Evolutionary conservation across 2,888 invertebrate genomes (phyloP).

Genomic region (Xestia ashworthii): DNA sequence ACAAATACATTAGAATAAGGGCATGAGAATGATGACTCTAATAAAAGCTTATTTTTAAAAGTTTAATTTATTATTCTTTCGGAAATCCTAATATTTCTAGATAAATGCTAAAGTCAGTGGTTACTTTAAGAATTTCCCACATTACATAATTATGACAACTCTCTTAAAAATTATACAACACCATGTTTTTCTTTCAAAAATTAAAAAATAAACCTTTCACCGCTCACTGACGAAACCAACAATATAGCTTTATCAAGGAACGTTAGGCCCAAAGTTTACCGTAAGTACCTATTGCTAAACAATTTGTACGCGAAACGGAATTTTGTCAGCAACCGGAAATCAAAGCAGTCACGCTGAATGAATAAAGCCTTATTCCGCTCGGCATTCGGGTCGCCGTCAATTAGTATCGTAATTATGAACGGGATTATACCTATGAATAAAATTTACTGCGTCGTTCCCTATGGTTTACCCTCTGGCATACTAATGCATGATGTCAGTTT

Average conservation of each 20-base stretch:
- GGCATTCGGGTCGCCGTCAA: conserved; percentile 35
- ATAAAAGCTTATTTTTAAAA: no score
- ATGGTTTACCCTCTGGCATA: not conserved
- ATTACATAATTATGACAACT: not conserved
- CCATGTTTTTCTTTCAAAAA: not conserved
- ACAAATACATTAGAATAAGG: no score
- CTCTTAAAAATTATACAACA: no score
- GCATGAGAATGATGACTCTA: no score
- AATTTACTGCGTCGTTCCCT: not conserved
- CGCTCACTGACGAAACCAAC: not conserved
- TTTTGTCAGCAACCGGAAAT: conserved; percentile 37
- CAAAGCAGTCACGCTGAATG: conserved; percentile 23
- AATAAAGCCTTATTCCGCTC: conserved; percentile 23
- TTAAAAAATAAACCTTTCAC: not conserved
- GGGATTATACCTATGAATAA: conserved; percentile 19
- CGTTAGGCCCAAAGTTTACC: not conserved
- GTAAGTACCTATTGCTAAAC: not conserved
- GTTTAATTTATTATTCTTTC: not conserved
- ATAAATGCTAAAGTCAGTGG: not conserved
- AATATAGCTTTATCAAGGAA: not conserved
- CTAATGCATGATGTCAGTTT: conserved; percentile 4
- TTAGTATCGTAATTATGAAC: conserved; percentile 47
- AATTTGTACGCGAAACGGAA: conserved; percentile 29
- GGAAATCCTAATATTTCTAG: not conserved
- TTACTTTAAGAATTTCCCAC: not conserved